Percentiles rank a stretch among this genome's conserved stretches.
phyloP scores from a whole-genome alignment of 2,888 invertebrate species.

The Oxystoma pomonae region DNA sequence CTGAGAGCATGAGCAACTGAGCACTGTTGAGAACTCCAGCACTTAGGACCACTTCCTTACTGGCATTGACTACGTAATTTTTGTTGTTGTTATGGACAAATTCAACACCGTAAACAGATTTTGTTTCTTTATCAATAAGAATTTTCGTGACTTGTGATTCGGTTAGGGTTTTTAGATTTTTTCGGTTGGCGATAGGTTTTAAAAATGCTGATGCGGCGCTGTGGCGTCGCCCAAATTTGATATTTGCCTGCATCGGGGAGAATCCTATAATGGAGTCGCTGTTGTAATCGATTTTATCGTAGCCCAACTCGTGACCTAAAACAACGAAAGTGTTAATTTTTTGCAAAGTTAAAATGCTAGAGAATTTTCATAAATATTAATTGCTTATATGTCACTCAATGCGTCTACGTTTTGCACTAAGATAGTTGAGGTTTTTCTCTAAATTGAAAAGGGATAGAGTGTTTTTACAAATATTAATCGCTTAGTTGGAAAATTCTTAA shows the following conservation, averaged over 20 bases:
- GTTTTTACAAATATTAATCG: too few species aligned
- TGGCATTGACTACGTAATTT: constrained; percentile 44
- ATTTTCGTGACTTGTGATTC: constrained; percentile 56
- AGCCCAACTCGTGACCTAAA: constrained; percentile 45
- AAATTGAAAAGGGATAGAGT: too few species aligned
- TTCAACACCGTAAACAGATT: constrained; percentile 48
- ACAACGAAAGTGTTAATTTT: too few species aligned
- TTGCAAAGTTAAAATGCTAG: too few species aligned
- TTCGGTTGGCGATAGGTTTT: constrained; percentile 50
- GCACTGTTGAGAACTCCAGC: constrained; percentile 76
- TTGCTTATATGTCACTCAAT: too few species aligned
- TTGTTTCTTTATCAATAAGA: constrained; percentile 49
- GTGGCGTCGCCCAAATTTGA: constrained; percentile 51
- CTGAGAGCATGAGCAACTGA: constrained; percentile 66
- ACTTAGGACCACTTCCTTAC: constrained; percentile 57
- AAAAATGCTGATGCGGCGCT: constrained; percentile 59
- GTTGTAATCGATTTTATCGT: constrained; percentile 45
- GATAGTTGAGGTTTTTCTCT: too few species aligned
- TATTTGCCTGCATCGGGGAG: constrained; percentile 48
- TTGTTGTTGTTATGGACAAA: constrained; percentile 12
- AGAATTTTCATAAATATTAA: too few species aligned
- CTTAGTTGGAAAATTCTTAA: too few species aligned
- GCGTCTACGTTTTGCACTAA: too few species aligned
- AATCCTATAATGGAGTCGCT: constrained; percentile 44
- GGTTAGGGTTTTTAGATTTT: constrained; percentile 56